Evolutionary conservation across 2,797 vertebrate genomes (phyloP).

Genomic region (Epinephelus coioides): DNA sequence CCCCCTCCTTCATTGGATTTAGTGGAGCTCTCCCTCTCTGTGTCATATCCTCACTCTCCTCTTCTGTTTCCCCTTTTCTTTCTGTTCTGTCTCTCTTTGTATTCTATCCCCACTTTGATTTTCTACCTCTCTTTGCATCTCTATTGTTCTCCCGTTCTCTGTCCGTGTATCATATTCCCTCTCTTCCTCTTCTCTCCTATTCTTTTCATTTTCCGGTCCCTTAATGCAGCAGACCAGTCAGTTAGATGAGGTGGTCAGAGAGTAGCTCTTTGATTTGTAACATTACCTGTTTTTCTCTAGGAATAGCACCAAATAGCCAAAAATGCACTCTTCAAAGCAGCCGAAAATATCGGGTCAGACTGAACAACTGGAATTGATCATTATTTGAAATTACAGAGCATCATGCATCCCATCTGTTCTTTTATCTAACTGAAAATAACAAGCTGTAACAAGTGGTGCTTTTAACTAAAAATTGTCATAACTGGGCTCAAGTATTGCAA

Average conservation of each 20-base stretch:
- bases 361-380: slow-evolving; percentile 40
- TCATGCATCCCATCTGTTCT: slow-evolving; percentile 50
- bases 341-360: slow-evolving; percentile 51
- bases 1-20: slow-evolving; percentile 57
- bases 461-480: slow-evolving; percentile 49
- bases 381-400: slow-evolving; percentile 69
- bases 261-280: slow-evolving; percentile 40
- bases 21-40: slow-evolving; percentile 26
- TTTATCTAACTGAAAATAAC: slow-evolving; percentile 55
- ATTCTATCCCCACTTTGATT: slow-evolving; percentile 45
- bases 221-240: slow-evolving; percentile 18
- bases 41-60: slow-evolving; percentile 43
- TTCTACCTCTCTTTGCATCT: slow-evolving; percentile 27
- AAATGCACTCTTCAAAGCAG: slow-evolving; percentile 43
- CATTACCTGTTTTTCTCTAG: slow-evolving; percentile 30
- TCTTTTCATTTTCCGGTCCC: neutral
- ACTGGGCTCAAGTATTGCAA: slow-evolving; percentile 39
- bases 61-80: slow-evolving; percentile 5
- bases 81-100: slow-evolving; percentile 18
- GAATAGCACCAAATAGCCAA: slow-evolving; percentile 51
- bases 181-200: slow-evolving; percentile 8
- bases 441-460: slow-evolving; percentile 46
- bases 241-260: slow-evolving; percentile 23
- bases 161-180: slow-evolving; percentile 35
- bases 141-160: slow-evolving; percentile 24